These are phyloP conservation scores for Bolinopsis microptera DNA, from an alignment of 37 sponge, comb jelly and placozoan genomes.

Conservation along the genomic window DNA sequence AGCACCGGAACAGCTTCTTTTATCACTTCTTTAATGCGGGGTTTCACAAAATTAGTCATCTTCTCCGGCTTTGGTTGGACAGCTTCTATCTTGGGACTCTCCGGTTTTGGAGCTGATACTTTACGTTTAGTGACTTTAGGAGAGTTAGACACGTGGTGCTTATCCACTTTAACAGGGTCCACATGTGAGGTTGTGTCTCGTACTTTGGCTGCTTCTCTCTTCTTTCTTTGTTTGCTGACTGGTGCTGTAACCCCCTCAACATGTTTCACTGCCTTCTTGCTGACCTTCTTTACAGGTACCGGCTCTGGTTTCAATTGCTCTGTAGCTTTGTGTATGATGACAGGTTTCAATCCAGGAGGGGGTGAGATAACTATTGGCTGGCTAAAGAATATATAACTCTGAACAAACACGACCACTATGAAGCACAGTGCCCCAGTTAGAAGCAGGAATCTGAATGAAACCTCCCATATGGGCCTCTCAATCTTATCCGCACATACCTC, in stretches of 20 bases:
- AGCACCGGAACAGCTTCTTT: not conserved
- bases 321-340: not conserved
- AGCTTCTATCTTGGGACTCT: constrained; percentile 2
- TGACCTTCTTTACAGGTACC: not conserved
- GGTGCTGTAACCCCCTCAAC: not conserved
- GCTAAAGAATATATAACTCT: constrained; percentile 61
- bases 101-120: not conserved
- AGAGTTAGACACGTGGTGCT: not conserved
- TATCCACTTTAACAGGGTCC: constrained; percentile 12
- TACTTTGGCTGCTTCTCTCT: constrained; percentile 8
- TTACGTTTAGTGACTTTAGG: not conserved
- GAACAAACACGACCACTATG: constrained; percentile 55
- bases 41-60: constrained; percentile 62
- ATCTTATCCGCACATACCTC: not conserved
- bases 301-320: constrained; percentile 2
- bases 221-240: not conserved
- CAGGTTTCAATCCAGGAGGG: not conserved
- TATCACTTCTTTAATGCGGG: constrained; percentile 24
- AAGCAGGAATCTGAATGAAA: constrained; percentile 35
- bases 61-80: constrained; percentile 36
- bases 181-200: not conserved
- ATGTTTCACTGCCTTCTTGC: not conserved
- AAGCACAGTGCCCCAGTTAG: constrained; percentile 41
- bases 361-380: not conserved
- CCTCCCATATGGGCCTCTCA: constrained; percentile 59